A percentile compares a stretch with the other conserved stretches of the same genome.
Evolutionary conservation across 2,888 invertebrate genomes (phyloP).

Genomic region (Acleris laterana): DNA sequence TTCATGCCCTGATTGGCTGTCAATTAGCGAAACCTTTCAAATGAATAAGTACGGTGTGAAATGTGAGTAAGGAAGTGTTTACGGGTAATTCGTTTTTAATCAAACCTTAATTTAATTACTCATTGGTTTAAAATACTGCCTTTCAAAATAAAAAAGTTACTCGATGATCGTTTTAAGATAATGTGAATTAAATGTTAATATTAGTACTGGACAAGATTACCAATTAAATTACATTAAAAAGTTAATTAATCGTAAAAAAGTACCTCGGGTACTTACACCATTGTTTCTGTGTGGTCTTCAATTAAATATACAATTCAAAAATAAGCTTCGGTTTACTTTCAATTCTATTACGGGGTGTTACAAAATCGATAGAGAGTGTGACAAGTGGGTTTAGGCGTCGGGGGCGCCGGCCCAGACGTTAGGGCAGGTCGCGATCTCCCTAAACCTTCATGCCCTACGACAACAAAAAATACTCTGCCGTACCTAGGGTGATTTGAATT

Average conservation of each 20-base stretch:
- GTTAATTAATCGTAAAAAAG: too few relatives aligned
- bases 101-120: neutral
- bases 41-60: conserved; percentile 28
- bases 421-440: conserved; percentile 61
- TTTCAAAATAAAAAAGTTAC: too few relatives aligned
- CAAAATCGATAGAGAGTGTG: conserved; percentile 46
- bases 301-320: neutral
- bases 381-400: conserved; percentile 40
- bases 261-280: too few relatives aligned
- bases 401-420: conserved; percentile 58
- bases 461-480: conserved; percentile 22
- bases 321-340: neutral
- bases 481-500: neutral
- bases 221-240: too few relatives aligned
- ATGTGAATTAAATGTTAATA: too few relatives aligned
- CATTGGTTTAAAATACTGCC: neutral
- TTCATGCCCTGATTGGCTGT: conserved; percentile 78
- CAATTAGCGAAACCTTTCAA: conserved; percentile 58
- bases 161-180: too few relatives aligned
- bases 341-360: too few relatives aligned
- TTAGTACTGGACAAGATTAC: too few relatives aligned
- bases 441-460: conserved; percentile 35
- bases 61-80: neutral
- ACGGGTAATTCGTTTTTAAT: neutral
- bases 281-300: too few relatives aligned